Percentiles rank a stretch among this genome's conserved stretches.
These are phyloP conservation scores for Bimastos eiseni DNA, from an alignment of 2,888 invertebrate genomes.

Conservation along the genomic window DNA sequence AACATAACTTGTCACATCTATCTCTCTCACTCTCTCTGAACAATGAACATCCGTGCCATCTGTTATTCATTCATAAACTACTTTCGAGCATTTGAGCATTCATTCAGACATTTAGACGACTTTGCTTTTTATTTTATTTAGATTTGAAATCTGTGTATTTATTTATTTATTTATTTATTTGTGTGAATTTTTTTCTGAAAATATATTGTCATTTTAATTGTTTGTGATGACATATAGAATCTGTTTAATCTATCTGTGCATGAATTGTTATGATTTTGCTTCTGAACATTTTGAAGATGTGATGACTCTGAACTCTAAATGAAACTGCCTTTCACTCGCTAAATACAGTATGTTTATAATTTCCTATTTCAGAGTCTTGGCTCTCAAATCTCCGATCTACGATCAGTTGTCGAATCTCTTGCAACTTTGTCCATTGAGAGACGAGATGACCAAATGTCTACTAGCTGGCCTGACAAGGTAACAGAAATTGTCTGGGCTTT, in stretches of 20 bases:
- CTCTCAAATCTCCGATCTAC: not conserved
- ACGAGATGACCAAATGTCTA: not conserved
- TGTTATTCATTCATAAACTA: too few relatives aligned
- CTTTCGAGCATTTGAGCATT: too few relatives aligned
- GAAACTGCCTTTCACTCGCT: not conserved
- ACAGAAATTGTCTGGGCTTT: not conserved
- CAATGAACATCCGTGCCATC: too few relatives aligned
- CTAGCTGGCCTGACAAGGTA: slow-evolving; percentile 7
- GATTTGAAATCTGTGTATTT: too few relatives aligned
- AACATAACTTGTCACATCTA: too few relatives aligned
- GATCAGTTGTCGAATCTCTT: slow-evolving; percentile 17
- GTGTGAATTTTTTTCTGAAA: not conserved
- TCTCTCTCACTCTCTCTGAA: too few relatives aligned
- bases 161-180: too few relatives aligned
- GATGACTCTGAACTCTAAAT: not conserved
- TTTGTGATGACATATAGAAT: not conserved
- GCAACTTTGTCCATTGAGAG: not conserved
- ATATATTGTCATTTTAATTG: not conserved
- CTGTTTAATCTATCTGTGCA: not conserved
- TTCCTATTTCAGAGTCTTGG: slow-evolving; percentile 2
- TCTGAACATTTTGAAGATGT: not conserved
- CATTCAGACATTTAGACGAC: too few relatives aligned
- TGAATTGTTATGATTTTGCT: not conserved
- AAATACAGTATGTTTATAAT: not conserved
- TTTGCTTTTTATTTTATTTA: too few relatives aligned